Evolutionary conservation across 2,888 invertebrate species (phyloP).

Genomic region (Cepaea hortensis): DNA sequence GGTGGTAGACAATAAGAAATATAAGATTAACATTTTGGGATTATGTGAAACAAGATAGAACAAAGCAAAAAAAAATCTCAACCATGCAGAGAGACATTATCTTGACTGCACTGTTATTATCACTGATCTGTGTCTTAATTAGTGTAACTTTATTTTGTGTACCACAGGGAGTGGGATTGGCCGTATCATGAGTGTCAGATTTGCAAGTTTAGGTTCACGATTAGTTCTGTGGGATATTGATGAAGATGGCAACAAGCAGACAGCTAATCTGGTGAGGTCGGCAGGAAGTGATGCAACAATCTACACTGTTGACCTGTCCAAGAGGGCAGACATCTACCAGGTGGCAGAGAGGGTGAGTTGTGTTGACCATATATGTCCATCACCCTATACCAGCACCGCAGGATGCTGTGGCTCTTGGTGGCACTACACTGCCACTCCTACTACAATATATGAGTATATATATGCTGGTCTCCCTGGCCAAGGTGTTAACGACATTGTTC

Average conservation of each 20-base stretch:
- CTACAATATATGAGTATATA: no score
- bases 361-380: background rate
- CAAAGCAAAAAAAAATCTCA: no score
- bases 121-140: background rate
- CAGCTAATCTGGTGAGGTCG: slow-evolving; percentile 60
- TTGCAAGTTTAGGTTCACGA: slow-evolving; percentile 70
- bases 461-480: no score
- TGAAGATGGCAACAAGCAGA: slow-evolving; percentile 67
- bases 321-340: slow-evolving; percentile 67
- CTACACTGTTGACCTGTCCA: slow-evolving; percentile 72
- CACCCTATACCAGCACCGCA: no score
- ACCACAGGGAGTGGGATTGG: slow-evolving; percentile 75
- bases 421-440: no score
- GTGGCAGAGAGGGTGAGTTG: slow-evolving; percentile 37
- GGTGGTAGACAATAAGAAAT: no score
- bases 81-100: no score
- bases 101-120: no score
- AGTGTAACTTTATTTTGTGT: background rate
- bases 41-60: no score
- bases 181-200: slow-evolving; percentile 68
- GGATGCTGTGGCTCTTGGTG: no score
- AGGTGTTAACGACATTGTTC: no score
- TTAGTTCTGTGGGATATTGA: slow-evolving; percentile 75
- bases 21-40: no score
- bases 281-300: slow-evolving; percentile 55